phyloP scores from a whole-genome alignment of 2,113 vertebrate genomes.

The Cariama cristata region DNA sequence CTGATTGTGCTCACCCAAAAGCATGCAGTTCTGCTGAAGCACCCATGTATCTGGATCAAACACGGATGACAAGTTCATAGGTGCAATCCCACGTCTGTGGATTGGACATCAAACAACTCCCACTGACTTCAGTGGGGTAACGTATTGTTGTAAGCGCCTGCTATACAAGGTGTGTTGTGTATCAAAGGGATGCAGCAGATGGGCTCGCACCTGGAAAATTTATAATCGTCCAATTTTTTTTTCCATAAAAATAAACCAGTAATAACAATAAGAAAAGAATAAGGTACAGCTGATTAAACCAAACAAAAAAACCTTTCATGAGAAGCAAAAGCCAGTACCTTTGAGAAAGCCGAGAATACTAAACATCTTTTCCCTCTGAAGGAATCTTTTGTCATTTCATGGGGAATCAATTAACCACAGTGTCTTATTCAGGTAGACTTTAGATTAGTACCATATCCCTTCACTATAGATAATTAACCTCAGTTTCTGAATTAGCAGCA shows the following conservation, averaged over 20 bases:
- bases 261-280: background rate
- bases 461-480: constrained; percentile 84
- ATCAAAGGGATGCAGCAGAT: background rate
- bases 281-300: background rate
- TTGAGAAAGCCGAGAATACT: background rate
- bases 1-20: background rate
- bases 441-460: constrained; percentile 77
- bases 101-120: background rate
- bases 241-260: background rate
- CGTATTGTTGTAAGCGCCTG: background rate
- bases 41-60: background rate
- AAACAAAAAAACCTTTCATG: background rate
- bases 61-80: fast-evolving
- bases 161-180: fast-evolving
- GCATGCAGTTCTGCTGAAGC: background rate
- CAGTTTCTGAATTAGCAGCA: constrained; percentile 79
- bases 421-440: constrained; percentile 76
- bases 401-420: constrained; percentile 79
- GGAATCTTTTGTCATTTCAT: constrained; percentile 59
- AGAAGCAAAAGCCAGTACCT: background rate
- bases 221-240: background rate
- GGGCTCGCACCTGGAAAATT: background rate
- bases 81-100: background rate
- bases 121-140: fast-evolving
- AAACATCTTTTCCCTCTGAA: constrained; percentile 49